Evolutionary conservation across 2,113 vertebrate genomes (phyloP).

Genomic region (Tringa solitaria): DNA sequence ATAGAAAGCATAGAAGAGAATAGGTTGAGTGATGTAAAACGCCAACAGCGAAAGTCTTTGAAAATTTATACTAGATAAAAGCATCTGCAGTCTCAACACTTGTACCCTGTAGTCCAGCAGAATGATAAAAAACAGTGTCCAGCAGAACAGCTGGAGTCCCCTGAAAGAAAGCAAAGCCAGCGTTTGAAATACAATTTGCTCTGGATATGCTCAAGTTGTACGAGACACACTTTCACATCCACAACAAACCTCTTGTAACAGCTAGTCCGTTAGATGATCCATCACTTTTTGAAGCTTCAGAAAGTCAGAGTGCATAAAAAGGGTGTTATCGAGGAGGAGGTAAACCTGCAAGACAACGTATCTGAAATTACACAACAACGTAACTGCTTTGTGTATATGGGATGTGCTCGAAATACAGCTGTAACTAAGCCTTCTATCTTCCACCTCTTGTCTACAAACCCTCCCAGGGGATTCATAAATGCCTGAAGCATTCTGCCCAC

Average conservation of each 20-base stretch:
- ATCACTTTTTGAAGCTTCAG: neutral
- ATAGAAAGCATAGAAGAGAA: neutral
- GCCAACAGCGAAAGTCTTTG: neutral
- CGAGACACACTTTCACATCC: neutral
- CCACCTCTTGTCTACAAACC: neutral
- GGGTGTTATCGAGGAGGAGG: fast-evolving
- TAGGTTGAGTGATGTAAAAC: neutral
- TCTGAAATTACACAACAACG: neutral
- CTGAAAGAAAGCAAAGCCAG: neutral
- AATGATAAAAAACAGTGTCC: neutral
- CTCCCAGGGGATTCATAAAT: neutral
- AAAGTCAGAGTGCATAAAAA: neutral
- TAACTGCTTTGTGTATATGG: neutral
- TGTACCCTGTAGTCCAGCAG: neutral
- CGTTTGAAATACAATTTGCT: neutral
- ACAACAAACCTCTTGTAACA: neutral
- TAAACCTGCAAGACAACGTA: neutral
- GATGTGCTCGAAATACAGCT: neutral
- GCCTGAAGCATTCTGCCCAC: fast-evolving
- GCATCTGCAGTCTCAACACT: constrained; percentile 17
- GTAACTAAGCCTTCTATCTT: neutral
- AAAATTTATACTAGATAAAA: constrained; percentile 47
- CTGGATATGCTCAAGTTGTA: neutral
- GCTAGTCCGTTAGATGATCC: neutral
- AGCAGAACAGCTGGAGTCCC: neutral